Base-by-base conservation (phyloP, 53 echinoderm and acorn worm species). In the Hippasteria phrygiana region DNA sequence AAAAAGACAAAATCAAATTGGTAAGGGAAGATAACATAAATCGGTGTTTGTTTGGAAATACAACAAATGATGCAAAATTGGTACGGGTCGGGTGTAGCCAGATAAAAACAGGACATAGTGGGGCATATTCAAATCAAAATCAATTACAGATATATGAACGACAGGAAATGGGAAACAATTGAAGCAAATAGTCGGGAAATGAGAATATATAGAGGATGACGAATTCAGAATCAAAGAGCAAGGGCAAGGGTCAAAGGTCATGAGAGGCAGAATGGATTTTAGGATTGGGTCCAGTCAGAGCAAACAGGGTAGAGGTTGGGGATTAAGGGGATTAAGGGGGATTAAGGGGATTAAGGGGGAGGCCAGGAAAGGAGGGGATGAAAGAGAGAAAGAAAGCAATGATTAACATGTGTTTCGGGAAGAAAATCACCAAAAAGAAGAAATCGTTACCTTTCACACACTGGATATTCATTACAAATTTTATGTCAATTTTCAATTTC, bases 301-400 rank as follows among this genome's bases (percentile, higher is more conserved):
- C 24, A 47, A n/a, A 71, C 28, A 5, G 8, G 50, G 66, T 22
- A 5, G 8, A 54, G 17, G 53, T 48, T 72, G 38, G 55, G 62
- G 55, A 65, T 22, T 38, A 28, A 45, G 14, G 17, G 31, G 40
- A 87, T 66, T 66, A 85, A 38, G 39, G 29, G 24, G n/a, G 24
- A 22, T 4, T 18, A 17, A 40, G 55, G 5, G 38, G 36, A 51
- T 31, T 17, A 32, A 28, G 69, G 35, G 11, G 18, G 33, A 85
- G 29, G 22, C 5, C 16, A 17, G 27, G 73, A 39, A 7, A 16
- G 43, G 17, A 27, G 48, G 24, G 48, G 51, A 9, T 20, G 36
- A 26, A 26, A 73, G 17, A 88, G 88, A 53, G 27, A 88, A 59
- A 62, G 59, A 43, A 59, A 62, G 62, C 67, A 35, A 77, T 66